A percentile compares a stretch with the other conserved stretches of the same genome.
Conservation (phyloP, 2,113 vertebrate genomes). For the Mus musculus region DNA sequence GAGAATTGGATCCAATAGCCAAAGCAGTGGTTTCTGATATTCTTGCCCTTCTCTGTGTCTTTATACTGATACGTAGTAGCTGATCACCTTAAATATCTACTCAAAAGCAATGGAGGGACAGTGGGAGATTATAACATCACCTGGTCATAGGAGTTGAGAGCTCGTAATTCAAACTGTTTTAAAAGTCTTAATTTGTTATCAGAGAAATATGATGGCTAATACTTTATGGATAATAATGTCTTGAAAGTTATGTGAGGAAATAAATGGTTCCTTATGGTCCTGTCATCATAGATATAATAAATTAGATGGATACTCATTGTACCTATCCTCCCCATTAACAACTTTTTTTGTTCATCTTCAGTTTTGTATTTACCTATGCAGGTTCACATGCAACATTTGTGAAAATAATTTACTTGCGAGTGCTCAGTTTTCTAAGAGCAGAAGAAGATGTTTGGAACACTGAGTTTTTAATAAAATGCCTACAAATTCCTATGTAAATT, state of each 20-base stretch:
- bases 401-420: neutral
- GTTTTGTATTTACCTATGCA: neutral
- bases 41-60: neutral
- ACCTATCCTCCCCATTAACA: neutral
- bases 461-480: neutral
- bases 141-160: neutral
- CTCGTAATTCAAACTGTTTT: slow-evolving; percentile 45
- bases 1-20: neutral
- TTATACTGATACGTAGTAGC: neutral
- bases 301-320: neutral
- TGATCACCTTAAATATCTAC: neutral
- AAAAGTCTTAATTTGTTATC: slow-evolving; percentile 66
- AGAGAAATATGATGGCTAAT: slow-evolving; percentile 59
- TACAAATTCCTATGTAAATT: neutral
- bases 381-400: neutral
- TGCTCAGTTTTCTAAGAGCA: neutral
- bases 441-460: neutral
- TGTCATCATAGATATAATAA: slow-evolving; percentile 66
- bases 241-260: slow-evolving; percentile 60
- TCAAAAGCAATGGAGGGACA: neutral
- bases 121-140: neutral
- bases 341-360: slow-evolving; percentile 13
- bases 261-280: slow-evolving; percentile 52
- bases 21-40: neutral
- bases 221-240: slow-evolving; percentile 39